Evolutionary conservation across 2,797 vertebrate genomes (phyloP).

Genomic region (Microctenopoma lineatum): DNA sequence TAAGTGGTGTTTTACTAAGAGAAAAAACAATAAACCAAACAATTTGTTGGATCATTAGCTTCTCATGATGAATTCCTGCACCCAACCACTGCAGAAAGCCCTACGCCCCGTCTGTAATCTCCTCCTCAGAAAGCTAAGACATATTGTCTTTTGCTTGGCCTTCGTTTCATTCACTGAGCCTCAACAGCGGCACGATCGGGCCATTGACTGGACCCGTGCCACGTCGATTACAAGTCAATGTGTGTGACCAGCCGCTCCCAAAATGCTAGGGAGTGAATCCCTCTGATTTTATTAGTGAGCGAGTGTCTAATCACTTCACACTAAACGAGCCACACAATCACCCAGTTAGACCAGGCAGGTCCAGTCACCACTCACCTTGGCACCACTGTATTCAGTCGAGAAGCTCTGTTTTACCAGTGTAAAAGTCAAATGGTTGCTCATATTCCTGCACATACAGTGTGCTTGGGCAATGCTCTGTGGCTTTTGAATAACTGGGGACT

Average conservation of each 20-base stretch:
- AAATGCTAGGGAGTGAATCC: slow-evolving; percentile 51
- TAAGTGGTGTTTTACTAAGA: slow-evolving; percentile 13
- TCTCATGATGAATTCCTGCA: slow-evolving; percentile 13
- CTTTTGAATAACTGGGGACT: slow-evolving; percentile 58
- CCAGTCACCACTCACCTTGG: slow-evolving; percentile 18
- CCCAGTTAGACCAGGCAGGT: not conserved
- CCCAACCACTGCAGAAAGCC: not conserved
- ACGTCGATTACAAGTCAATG: slow-evolving; percentile 52
- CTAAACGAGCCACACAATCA: slow-evolving; percentile 43
- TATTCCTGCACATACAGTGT: slow-evolving; percentile 38
- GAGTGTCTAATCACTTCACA: slow-evolving; percentile 49
- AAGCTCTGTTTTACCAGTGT: slow-evolving; percentile 29
- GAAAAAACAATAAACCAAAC: slow-evolving; percentile 28
- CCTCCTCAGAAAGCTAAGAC: slow-evolving; percentile 25
- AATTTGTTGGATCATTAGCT: slow-evolving; percentile 24
- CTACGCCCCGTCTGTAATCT: slow-evolving; percentile 5
- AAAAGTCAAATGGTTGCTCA: slow-evolving; percentile 58
- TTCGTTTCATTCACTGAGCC: slow-evolving; percentile 26
- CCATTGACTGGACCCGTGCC: slow-evolving; percentile 53
- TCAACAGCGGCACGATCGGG: slow-evolving; percentile 32
- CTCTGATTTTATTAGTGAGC: slow-evolving; percentile 60
- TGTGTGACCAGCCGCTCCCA: slow-evolving; percentile 36
- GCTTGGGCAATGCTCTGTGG: slow-evolving; percentile 39
- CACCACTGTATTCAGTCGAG: slow-evolving; percentile 11
- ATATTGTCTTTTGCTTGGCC: slow-evolving; percentile 34